A percentile compares a stretch with the other conserved stretches of the same genome.
Conservation (phyloP, 2,888 invertebrate species). For the Serripes groenlandicus region DNA sequence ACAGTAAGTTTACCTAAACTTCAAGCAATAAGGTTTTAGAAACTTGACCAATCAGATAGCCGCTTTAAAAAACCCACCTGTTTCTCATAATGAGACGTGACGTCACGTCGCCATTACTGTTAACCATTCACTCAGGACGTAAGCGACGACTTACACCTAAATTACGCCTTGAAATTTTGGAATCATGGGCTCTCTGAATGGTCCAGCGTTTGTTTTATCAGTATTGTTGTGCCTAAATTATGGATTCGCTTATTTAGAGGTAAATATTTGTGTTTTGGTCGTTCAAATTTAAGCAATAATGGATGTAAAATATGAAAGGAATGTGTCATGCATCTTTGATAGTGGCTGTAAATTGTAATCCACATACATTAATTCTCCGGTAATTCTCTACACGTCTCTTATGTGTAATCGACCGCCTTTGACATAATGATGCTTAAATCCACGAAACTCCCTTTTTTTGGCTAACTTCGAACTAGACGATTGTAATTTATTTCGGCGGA, state of each 20-base stretch:
- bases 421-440: too few relatives aligned
- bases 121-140: slow-evolving; percentile 44
- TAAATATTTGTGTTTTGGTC: slow-evolving; percentile 50
- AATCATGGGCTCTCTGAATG: slow-evolving; percentile 71
- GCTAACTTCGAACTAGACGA: too few relatives aligned
- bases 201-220: slow-evolving; percentile 68
- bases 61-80: slow-evolving; percentile 39
- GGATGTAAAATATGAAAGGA: slow-evolving; percentile 7
- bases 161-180: slow-evolving; percentile 37
- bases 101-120: slow-evolving; percentile 71
- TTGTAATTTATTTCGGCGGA: too few relatives aligned
- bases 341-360: too few relatives aligned
- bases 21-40: not conserved
- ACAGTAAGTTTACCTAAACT: not conserved
- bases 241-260: slow-evolving; percentile 76
- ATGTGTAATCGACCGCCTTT: too few relatives aligned
- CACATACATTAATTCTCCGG: slow-evolving; percentile 15
- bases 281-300: not conserved
- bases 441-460: too few relatives aligned
- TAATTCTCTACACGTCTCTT: too few relatives aligned
- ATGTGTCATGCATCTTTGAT: not conserved
- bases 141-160: slow-evolving; percentile 46
- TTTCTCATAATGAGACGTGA: slow-evolving; percentile 69
- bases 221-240: slow-evolving; percentile 68
- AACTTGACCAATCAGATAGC: slow-evolving; percentile 54